Evolutionary conservation across 2,113 vertebrate genomes (phyloP).

Genomic region (Ptychochromis oligacanthus): DNA sequence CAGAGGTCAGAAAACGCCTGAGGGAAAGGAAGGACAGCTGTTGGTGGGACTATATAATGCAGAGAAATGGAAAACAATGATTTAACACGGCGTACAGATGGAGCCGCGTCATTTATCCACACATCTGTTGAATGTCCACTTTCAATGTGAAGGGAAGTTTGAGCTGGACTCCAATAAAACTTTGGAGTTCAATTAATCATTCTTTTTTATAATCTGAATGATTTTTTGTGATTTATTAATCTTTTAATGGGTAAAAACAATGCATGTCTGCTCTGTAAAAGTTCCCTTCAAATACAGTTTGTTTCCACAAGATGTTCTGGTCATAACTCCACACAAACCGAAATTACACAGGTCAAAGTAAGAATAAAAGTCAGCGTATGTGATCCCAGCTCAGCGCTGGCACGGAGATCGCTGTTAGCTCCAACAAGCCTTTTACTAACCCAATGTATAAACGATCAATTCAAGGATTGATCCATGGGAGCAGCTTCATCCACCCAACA

Average conservation of each 20-base stretch:
- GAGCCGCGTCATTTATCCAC: not conserved
- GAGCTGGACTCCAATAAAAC: not conserved
- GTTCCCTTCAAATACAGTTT: no score
- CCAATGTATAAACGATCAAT: not conserved
- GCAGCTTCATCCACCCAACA: not conserved
- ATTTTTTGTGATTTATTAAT: not conserved
- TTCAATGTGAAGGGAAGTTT: not conserved
- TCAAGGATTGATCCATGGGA: not conserved
- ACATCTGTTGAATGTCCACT: not conserved
- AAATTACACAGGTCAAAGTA: not conserved
- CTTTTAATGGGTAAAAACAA: accelerated
- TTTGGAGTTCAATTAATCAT: no score
- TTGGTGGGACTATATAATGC: not conserved
- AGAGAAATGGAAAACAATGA: not conserved
- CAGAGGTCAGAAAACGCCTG: not conserved
- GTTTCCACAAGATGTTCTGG: not conserved
- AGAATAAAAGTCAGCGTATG: not conserved
- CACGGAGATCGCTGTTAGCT: not conserved
- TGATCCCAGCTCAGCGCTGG: accelerated
- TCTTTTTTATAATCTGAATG: not conserved
- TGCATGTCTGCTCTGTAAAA: not conserved
- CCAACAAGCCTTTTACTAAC: not conserved
- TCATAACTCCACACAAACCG: not conserved
- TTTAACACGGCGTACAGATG: not conserved
- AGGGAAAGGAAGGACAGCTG: not conserved